Evolutionary conservation across 2,797 vertebrate species (phyloP), one percentile per base, ranked within the genome.

Genomic region (Nyctibius grandis): DNA sequence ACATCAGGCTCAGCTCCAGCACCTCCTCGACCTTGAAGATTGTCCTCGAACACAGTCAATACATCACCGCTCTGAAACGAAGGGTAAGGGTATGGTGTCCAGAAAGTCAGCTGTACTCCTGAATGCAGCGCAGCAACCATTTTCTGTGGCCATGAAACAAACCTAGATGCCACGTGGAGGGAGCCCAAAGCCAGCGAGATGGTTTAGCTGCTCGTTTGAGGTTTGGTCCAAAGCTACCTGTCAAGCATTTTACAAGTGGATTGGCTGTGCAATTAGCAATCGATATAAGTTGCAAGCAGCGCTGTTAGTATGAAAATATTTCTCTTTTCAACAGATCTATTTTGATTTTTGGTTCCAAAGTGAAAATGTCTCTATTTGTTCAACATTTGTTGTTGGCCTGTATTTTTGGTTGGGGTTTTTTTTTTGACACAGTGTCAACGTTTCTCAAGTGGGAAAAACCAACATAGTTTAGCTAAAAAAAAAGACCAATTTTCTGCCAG

Each of bases 321-420:
- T 88, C 88, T 95, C 65, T 63, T 95, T 94, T 86, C 69, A 64
- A 65, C 83, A 94, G 91, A 83, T 93, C 89, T 97, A 84, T 96
- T 96, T 94, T 84, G 85, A 95, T 86, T 92, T 92, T 82, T 63
- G 42, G 63, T 91, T 94, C 91, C 91, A 86, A 84, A 90, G 76
- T 45, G 54, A 89, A 93, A 89, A 85, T 38, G 31, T 83, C 82
- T 92, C 68, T 93, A 73, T 89, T 93, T 92, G 88, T 87, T 95
- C 87, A 91, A 77, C 91, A 84, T 88, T 95, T 77, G 76, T 40
- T 90, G 63, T 83, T 95, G 94, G 93, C 42, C 85, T 86, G 34
- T 33, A 42, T 85, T 88, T 93, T 72, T 45, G 47, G 42, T 88
- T 48, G 77, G 8, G 6, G 5, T 36, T 34, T 38, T 67, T 74